Base-by-base conservation (phyloP, 1,140 invertebrate genomes). In the Temnothorax curvispinosus region DNA sequence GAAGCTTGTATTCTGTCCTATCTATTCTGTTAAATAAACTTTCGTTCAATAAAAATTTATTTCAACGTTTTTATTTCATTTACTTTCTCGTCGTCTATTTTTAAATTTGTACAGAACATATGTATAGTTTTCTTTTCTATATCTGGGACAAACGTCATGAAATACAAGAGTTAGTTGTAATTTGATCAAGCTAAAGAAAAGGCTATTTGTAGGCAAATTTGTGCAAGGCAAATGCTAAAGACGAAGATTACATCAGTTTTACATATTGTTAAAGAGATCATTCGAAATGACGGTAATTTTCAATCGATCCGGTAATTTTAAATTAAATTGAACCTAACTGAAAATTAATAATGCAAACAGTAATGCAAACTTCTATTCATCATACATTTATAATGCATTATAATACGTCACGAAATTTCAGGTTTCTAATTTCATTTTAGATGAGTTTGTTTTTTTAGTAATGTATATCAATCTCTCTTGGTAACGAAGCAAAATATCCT, bases 351-450 rank as follows among this genome's bases (percentile, higher is more conserved):
- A 27, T 27, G 27, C 27, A 27, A 27, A 82, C 50, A 27, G 41
- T 60, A 84, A 84, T 44, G n/a, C 41, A 27, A 74, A 56, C 32
- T 47, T 50, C 7, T 75, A 60, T 74, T 62, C n/a, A 60, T 52
- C 54, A 74, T 75, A 18, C 38, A 0, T 32, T 71, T 32, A 8
- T 60, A 60, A 58, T 60, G 15, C 18, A n/a, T 32, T n/a, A n/a
- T 44, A 71, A 35, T 78, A 38, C 32, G 1, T 56, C 9, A 4
- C 7, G 1, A 60, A 21, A 72, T 74, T 58, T 80, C 9, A 80
- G 2, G n/a, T 80, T 54, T 18, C 27, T 47, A 71, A 71, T 41
- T 62, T 74, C 58, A 44, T 72, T 71, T 65, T 11, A 54, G 18
- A 81, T 13, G 9, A 44, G 1, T 5, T 1, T 21, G 11, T 54